Evolutionary conservation across 1,140 invertebrate species (phyloP).

Genomic region (Lithobius niger): DNA sequence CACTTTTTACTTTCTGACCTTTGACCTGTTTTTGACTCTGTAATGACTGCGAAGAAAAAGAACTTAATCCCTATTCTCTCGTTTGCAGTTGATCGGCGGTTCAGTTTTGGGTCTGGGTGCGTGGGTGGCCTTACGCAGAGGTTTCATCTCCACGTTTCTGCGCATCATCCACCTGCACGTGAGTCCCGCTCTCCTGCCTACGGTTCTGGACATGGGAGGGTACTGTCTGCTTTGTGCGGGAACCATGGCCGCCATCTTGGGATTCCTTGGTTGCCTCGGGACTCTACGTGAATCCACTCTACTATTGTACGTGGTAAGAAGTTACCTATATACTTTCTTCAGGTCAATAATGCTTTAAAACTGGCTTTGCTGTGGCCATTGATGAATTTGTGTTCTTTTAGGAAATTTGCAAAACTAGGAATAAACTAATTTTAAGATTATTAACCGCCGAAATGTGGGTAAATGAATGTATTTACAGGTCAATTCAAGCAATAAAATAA

Average conservation of each 20-base stretch:
- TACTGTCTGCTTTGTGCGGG: not conserved
- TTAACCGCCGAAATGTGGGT: no score
- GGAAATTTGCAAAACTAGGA: no score
- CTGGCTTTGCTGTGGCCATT: no score
- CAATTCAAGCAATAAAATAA: no score
- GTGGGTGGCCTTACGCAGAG: not conserved
- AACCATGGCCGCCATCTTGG: not conserved
- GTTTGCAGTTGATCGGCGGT: slow-evolving; percentile 3
- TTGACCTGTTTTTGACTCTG: no score
- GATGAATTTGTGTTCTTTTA: no score
- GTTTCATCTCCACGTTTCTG: slow-evolving; percentile 4
- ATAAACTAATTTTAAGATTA: no score
- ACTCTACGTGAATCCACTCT: not conserved
- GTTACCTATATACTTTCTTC: not conserved
- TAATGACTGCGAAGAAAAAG: no score
- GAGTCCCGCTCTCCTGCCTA: not conserved
- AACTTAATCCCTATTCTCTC: no score
- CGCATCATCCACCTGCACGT: not conserved
- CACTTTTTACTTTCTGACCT: no score
- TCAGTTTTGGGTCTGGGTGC: not conserved
- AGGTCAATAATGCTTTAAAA: no score
- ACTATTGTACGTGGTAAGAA: not conserved
- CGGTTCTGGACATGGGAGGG: not conserved
- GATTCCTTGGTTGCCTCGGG: slow-evolving; percentile 2
- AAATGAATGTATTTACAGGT: no score